Evolutionary conservation across 2,888 invertebrate genomes (phyloP), one percentile per base, ranked within the genome.

Genomic region (Eupithecia exiguata): DNA sequence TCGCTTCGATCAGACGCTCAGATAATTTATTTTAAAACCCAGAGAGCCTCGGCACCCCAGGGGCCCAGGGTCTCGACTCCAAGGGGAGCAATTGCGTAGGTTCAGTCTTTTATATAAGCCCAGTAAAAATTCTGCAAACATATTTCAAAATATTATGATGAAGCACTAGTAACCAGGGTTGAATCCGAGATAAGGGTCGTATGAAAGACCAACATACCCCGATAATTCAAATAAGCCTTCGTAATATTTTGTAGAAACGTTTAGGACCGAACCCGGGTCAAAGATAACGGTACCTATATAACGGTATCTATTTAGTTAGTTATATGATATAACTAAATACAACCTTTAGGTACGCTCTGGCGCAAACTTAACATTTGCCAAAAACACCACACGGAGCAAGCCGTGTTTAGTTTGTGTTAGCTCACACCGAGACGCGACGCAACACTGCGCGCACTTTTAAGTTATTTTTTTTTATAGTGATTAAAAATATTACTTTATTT

Each of bases 211-310:
- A 35, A 10, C 9, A 30, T 1, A 18, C 62, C 62, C 62, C 21
- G 25, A 62, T 62, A 35, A 62, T 9, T 62, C 62, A 62, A 62
- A 62, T 35, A 62, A 35, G 7, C 62, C 35, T 62, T 3, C 40
- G 43, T 69, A 40, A 30, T 43, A 62, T 58, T 62, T 62, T 62
- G 43, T 62, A 35, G 62, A 62, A 43, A 69, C 40, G n/a, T 58
- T 25, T 40, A 16, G 62, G 69, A 63, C 30, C 35, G 21, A 70
- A 2, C 30, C 25, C 35, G 35, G 35, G 62, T 62, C 18, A 35
- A 16, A 62, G 62, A 62, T 62, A 62, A 30, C n/a, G 3, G n/a
- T 49, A 21, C 49, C 49, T 53, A 30, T 35, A 62, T 62, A 5
- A 35, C 61, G n/a, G n/a, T n/a, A n/a, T n/a, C n/a, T n/a, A n/a